Evolutionary conservation across 2,113 vertebrate genomes (phyloP).

Genomic region (Prunella fulvescens): DNA sequence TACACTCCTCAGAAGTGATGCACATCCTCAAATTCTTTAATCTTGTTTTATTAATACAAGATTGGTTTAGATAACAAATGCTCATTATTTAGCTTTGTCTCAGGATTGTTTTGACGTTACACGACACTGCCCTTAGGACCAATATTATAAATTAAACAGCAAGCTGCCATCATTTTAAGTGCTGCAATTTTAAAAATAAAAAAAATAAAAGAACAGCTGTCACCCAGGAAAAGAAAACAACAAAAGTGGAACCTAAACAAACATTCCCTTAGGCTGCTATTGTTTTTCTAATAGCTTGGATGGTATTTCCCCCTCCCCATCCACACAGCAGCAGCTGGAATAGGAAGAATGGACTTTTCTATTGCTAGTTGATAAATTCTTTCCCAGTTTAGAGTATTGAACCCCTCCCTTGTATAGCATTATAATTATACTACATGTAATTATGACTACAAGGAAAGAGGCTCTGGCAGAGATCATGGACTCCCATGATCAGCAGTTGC

Average conservation of each 20-base stretch:
- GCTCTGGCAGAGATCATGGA: neutral
- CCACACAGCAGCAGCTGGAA: neutral
- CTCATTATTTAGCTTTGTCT: constrained; percentile 10
- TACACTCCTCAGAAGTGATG: neutral
- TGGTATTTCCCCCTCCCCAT: neutral
- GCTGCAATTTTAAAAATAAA: neutral
- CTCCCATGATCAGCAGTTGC: neutral
- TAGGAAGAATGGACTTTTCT: neutral
- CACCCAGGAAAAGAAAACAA: neutral
- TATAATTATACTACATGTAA: neutral
- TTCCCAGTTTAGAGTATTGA: neutral
- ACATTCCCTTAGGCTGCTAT: constrained; percentile 1
- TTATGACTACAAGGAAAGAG: neutral
- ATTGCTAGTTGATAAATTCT: neutral
- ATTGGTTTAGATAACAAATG: neutral
- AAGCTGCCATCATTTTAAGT: constrained; percentile 28
- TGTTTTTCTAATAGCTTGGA: constrained; percentile 8
- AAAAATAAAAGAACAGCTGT: neutral
- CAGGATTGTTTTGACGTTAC: neutral
- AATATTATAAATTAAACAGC: constrained; percentile 37
- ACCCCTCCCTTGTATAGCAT: accelerated
- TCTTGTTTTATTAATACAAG: neutral
- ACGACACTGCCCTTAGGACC: constrained; percentile 19
- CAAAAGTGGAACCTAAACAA: constrained; percentile 4
- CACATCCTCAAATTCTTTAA: neutral